Evolutionary conservation across 2,113 vertebrate species (phyloP).

Genomic region (Calypte anna): DNA sequence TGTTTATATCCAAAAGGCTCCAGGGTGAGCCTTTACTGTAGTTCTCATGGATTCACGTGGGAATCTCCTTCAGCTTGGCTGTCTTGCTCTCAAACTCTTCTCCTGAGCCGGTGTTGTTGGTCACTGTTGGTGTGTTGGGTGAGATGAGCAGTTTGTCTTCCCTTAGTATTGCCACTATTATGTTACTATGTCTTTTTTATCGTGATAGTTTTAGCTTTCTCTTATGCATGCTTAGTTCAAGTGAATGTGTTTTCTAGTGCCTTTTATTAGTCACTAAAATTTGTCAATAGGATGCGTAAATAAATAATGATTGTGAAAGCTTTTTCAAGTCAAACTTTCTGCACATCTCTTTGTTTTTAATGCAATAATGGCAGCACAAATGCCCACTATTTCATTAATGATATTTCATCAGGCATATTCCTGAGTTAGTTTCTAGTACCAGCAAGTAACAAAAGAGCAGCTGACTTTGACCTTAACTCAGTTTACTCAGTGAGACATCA

Average conservation of each 20-base stretch:
- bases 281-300: not conserved
- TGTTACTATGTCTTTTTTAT: not conserved
- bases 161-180: not conserved
- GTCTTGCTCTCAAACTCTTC: not conserved
- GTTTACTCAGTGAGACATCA: not conserved
- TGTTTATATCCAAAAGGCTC: not conserved
- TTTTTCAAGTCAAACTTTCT: not conserved
- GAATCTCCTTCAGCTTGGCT: not conserved
- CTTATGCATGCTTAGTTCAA: not conserved
- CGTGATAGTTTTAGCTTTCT: not conserved
- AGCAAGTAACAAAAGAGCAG: not conserved
- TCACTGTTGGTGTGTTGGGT: not conserved
- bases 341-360: not conserved
- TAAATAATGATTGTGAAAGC: not conserved
- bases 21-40: not conserved
- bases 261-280: not conserved
- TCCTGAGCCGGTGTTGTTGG: not conserved
- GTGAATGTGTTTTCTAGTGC: not conserved
- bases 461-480: slow-evolving; percentile 39
- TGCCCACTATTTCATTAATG: not conserved
- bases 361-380: not conserved
- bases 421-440: not conserved
- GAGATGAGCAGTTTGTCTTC: not conserved
- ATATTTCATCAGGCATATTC: not conserved
- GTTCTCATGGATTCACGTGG: not conserved